A percentile compares a stretch with the other conserved stretches of the same genome.
These are phyloP conservation scores for Siniperca chuatsi DNA, from an alignment of 2,113 vertebrate species.

Conservation along the genomic window DNA sequence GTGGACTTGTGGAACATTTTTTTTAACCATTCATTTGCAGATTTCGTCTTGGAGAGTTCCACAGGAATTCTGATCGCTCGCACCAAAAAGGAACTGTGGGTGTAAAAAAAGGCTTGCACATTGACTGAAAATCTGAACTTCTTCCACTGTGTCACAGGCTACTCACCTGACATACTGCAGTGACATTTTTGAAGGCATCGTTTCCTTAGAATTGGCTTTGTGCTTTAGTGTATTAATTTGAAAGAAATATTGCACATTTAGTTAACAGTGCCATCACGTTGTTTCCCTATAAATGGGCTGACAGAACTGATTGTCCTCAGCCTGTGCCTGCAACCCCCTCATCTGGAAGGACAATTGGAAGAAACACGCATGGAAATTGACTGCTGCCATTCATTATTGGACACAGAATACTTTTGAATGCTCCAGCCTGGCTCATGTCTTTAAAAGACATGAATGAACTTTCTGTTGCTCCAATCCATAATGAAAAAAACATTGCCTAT, in stretches of 20 bases:
- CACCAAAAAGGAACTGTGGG: not conserved
- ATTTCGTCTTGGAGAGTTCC: no score
- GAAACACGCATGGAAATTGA: slow-evolving; percentile 11
- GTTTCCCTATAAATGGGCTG: slow-evolving; percentile 13
- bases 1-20: no score
- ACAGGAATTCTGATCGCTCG: not conserved
- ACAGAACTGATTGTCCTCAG: slow-evolving; percentile 19
- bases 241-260: slow-evolving; percentile 19
- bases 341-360: not conserved
- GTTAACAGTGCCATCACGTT: not conserved
- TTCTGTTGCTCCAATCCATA: not conserved
- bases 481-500: not conserved
- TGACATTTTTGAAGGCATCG: slow-evolving; percentile 5
- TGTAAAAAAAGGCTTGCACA: not conserved
- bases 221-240: slow-evolving; percentile 9
- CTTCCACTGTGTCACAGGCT: slow-evolving; percentile 16
- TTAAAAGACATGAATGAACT: slow-evolving; percentile 7
- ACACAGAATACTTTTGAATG: not conserved
- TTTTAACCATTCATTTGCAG: no score
- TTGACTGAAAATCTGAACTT: not conserved
- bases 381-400: slow-evolving; percentile 19
- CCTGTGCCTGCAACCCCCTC: slow-evolving; percentile 15
- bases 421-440: slow-evolving; percentile 2
- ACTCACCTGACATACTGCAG: slow-evolving; percentile 12
- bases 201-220: slow-evolving; percentile 7